Evolutionary conservation across 2,113 vertebrate genomes (phyloP).

Genomic region (Myiozetetes cayanensis): DNA sequence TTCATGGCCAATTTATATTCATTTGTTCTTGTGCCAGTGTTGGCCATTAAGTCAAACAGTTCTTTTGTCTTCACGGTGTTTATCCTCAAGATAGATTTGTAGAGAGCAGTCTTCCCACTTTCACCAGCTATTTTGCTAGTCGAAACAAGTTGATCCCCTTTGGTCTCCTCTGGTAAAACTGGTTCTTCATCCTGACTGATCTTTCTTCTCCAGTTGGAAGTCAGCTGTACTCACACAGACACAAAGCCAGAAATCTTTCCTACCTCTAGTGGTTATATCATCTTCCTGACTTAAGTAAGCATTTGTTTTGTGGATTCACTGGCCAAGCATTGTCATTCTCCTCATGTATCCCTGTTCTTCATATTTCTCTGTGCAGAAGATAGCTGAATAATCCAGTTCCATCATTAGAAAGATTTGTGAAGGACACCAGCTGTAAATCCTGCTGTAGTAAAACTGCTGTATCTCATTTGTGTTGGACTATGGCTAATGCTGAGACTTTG

Average conservation of each 20-base stretch:
- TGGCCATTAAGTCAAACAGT: slow-evolving; percentile 2
- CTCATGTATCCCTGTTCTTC: background rate
- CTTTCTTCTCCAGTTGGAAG: background rate
- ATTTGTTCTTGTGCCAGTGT: background rate
- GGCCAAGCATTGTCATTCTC: background rate
- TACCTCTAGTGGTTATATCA: background rate
- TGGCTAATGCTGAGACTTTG: background rate
- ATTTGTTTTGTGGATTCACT: background rate
- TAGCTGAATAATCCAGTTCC: background rate
- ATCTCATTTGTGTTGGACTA: slow-evolving; percentile 11
- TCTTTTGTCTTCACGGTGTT: slow-evolving; percentile 39
- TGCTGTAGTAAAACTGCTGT: background rate
- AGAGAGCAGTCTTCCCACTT: background rate
- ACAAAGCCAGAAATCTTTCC: background rate
- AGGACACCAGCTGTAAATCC: background rate
- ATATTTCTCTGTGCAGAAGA: background rate
- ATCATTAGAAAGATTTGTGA: background rate
- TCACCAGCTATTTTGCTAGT: slow-evolving; percentile 14
- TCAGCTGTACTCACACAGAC: background rate
- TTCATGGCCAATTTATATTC: slow-evolving; percentile 2
- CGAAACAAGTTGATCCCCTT: background rate
- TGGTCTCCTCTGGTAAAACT: background rate
- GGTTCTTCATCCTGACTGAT: background rate
- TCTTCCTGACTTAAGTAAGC: background rate
- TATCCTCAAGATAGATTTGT: background rate